Evolutionary conservation across 2,797 vertebrate genomes (phyloP).

Genomic region (Pseudocheirus occidentalis): DNA sequence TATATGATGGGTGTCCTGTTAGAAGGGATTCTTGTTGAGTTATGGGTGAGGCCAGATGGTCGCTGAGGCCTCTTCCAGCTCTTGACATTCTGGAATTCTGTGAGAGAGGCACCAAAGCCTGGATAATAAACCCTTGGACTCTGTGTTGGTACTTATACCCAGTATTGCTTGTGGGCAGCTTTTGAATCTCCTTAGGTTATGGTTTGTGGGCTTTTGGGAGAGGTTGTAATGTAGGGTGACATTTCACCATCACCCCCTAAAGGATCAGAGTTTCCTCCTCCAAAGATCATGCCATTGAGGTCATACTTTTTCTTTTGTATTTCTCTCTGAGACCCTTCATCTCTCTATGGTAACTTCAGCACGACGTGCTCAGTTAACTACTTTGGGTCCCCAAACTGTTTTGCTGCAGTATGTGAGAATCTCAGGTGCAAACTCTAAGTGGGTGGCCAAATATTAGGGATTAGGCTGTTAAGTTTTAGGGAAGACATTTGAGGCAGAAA

Average conservation of each 20-base stretch:
- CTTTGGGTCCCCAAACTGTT: neutral
- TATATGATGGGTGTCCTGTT: neutral
- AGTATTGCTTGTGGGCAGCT: neutral
- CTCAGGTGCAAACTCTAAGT: neutral
- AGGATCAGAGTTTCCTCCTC: neutral
- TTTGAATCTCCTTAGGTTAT: neutral
- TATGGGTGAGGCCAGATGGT: neutral
- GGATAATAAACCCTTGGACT: neutral
- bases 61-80: neutral
- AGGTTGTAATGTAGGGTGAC: neutral
- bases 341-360: neutral
- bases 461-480: neutral
- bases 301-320: neutral
- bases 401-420: neutral
- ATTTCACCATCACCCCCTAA: neutral
- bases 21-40: neutral
- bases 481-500: neutral
- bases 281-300: neutral
- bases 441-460: neutral
- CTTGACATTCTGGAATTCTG: neutral
- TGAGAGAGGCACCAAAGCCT: neutral
- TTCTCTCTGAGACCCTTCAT: neutral
- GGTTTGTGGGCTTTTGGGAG: neutral
- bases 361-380: neutral
- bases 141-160: neutral